Base-by-base conservation (phyloP, 2,797 vertebrate genomes). In the Ctenopoma multispine region DNA sequence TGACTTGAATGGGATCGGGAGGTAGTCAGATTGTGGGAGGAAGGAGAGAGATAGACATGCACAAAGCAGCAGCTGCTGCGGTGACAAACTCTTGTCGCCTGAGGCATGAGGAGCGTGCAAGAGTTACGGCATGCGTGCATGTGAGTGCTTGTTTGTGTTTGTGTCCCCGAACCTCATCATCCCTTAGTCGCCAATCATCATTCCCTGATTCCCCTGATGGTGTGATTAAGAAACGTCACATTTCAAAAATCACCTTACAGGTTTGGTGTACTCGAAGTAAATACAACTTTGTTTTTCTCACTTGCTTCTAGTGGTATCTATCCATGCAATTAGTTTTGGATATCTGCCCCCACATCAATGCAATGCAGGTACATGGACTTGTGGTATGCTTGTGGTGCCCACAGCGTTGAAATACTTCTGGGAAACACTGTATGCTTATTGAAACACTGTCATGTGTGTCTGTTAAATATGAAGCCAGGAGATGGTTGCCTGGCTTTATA, bases 41-140 rank as follows among this genome's bases (percentile, higher is more conserved):
- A 55, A 48, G 54, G 29, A 24, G 31, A 18, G 56, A 54, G 58
- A 76, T 7, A 24, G 47, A 61, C 54, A 23, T 29, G 44, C 49
- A 74, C 50, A 62, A 46, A 50, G 44, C 58, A 69, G 62, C 59
- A 31, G 72, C 82, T 75, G 69, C 72, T 67, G 80, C 43, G 58
- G 72, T 80, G 76, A 85, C 79, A 87, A 87, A 80, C 56, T 74
- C 62, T 53, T 63, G 69, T 85, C 38, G 77, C 83, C 80, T 29
- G 75, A 81, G 87, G 88, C 81, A 20, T 1, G 14, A 44, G 48
- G 53, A 64, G 56, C 18, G 31, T 7, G 59, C 15, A 18, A 15
- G 63, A 56, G 47, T 58, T 51, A 62, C 7, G 7, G 21, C 17
- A 18, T 73, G 77, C 29, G 20, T 73, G 77, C 29, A 17, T 20